Conservation (phyloP, 1,140 invertebrate genomes). For the Mactra quadrangularis region DNA sequence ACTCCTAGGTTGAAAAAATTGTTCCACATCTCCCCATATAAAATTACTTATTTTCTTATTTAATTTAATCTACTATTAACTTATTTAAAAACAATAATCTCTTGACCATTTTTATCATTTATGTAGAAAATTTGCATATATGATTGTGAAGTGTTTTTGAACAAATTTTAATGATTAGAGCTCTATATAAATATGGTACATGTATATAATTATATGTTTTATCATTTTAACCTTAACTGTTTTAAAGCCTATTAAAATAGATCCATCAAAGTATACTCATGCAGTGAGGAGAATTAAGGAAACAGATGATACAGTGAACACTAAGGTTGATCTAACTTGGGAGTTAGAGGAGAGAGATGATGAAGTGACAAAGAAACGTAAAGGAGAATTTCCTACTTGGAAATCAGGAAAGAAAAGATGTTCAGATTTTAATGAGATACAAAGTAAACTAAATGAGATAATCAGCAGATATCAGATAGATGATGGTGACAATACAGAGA, state of each 20-base stretch:
- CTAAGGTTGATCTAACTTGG: slow-evolving; percentile 67
- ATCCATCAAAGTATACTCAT: slow-evolving; percentile 77
- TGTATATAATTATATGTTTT: too few species aligned
- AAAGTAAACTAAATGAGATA: background rate
- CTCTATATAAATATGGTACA: too few species aligned
- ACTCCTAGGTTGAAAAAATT: too few species aligned
- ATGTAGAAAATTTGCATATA: too few species aligned
- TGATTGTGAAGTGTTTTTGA: too few species aligned
- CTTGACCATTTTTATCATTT: too few species aligned
- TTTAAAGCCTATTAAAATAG: slow-evolving; percentile 61
- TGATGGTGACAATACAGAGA: slow-evolving; percentile 1
- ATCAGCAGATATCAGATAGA: background rate
- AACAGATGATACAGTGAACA: background rate
- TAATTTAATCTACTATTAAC: too few species aligned
- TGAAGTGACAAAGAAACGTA: slow-evolving; percentile 72
- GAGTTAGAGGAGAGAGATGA: slow-evolving; percentile 68
- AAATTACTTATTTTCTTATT: too few species aligned
- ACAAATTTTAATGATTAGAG: too few species aligned
- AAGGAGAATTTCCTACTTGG: slow-evolving; percentile 71
- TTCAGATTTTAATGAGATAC: background rate
- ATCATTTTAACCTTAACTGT: too few species aligned
- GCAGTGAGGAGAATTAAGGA: slow-evolving; percentile 72
- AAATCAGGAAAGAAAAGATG: slow-evolving; percentile 21
- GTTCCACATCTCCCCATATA: too few species aligned
- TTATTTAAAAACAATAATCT: too few species aligned